Evolutionary conservation across 1,140 invertebrate species (phyloP).

Genomic region (Achroia grisella): DNA sequence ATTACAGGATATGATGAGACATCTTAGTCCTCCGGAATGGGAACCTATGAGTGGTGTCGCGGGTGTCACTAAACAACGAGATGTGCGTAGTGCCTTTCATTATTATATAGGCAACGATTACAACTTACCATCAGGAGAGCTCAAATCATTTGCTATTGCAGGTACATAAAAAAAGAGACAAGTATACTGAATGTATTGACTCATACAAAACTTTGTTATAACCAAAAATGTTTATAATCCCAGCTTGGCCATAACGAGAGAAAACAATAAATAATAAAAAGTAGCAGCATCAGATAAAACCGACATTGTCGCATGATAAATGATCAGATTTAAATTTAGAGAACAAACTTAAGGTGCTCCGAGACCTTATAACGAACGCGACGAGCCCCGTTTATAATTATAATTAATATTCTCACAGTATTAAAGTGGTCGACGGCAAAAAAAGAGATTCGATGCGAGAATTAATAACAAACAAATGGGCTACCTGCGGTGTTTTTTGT

Average conservation of each 20-base stretch:
- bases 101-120: too few species aligned
- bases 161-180: too few species aligned
- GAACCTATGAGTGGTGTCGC: too few species aligned
- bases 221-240: conserved; percentile 3
- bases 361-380: conserved; percentile 55
- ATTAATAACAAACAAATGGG: conserved; percentile 74
- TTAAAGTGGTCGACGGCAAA: conserved; percentile 60
- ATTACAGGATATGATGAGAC: too few species aligned
- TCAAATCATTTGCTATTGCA: too few species aligned
- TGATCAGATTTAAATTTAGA: conserved; percentile 67
- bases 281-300: conserved; percentile 48
- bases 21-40: too few species aligned
- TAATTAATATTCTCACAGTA: conserved; percentile 72
- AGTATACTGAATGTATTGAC: too few species aligned
- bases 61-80: too few species aligned
- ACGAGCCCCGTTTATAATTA: conserved; percentile 68
- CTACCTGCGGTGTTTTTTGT: conserved; percentile 71
- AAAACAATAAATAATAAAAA: conserved; percentile 53
- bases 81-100: too few species aligned
- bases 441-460: conserved; percentile 68
- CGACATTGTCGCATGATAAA: conserved; percentile 70
- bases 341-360: conserved; percentile 44
- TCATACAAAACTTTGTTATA: too few species aligned
- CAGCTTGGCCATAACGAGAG: conserved; percentile 12
- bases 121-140: too few species aligned